phyloP scores from a whole-genome alignment of 1,140 invertebrate species.

The Formica exsecta region DNA sequence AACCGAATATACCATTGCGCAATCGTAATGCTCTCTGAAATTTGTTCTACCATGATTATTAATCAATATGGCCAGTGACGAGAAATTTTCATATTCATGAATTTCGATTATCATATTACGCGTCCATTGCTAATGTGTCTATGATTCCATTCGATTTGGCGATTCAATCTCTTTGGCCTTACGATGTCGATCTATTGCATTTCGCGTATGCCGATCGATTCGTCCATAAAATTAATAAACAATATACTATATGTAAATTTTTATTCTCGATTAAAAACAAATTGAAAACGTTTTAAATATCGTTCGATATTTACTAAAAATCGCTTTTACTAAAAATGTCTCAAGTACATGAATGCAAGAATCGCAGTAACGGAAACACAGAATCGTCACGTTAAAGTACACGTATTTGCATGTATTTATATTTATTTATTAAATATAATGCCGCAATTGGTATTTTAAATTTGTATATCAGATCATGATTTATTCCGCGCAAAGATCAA shows the following conservation, averaged over 20 bases:
- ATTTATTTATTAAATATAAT: neutral
- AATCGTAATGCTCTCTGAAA: conserved; percentile 36
- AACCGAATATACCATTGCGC: conserved; percentile 27
- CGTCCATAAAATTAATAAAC: neutral
- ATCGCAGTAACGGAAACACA: neutral
- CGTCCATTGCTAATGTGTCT: conserved; percentile 24
- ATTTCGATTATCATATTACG: neutral
- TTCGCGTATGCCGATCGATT: neutral
- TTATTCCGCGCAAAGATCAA: neutral
- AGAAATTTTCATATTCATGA: conserved; percentile 63
- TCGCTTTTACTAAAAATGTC: neutral
- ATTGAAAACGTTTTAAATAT: neutral
- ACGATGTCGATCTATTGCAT: conserved; percentile 1
- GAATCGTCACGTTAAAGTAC: neutral
- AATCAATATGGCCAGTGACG: conserved; percentile 47
- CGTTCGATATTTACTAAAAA: neutral
- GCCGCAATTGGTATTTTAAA: neutral
- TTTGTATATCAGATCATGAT: neutral
- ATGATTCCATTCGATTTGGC: neutral
- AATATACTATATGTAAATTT: neutral
- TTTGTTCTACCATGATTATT: conserved; percentile 37
- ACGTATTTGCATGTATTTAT: neutral
- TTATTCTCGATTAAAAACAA: neutral
- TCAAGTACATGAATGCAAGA: neutral
- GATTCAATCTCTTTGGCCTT: neutral